Base-by-base conservation (phyloP, 1,140 invertebrate genomes). In the Achroia grisella region DNA sequence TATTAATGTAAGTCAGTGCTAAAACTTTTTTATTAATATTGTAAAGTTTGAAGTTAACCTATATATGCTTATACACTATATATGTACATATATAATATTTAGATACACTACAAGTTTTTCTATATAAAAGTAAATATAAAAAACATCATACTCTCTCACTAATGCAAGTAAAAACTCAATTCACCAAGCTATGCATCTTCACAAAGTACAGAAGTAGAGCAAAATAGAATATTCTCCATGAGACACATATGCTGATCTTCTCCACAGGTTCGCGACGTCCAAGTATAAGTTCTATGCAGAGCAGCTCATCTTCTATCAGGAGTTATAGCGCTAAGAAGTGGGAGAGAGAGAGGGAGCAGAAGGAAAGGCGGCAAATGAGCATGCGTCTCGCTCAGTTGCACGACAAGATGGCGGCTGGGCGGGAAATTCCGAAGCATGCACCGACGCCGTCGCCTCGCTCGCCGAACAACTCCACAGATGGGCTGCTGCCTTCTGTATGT, bases 281-380 rank as follows among this genome's bases (percentile, higher is more conserved):
- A 80, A 94, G 92, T 88, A 83, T 93, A 86, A 91, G 91, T 48
- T 94, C 93, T 43, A 87, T 94, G 52, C 93, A 94, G 71, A 94
- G 93, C 86, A 92, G 90, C 56, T 90, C 90, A 44, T 93, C 91
- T 29, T 95, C 93, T 27, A 90, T 93, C 39, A 89, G 91, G 61
- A 94, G 92, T 78, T 95, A 93, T 79, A 93, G 93, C 65, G 89
- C 91, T 45, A 88, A 90, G 65, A 87, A 91, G 31, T 92, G 93
- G 71, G 93, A 95, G 63, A 89, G 90, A 54, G 93, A 95, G 62
- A 82, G 91, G 17, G 92, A 92, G 62, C 91, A 93, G 53, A 93
- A 93, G 62, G 92, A 94, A 54, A 86, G 92, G 32, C 87, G 91
- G 48, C 91, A 91, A 62, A 89, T 93, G 86, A 91, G 93, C 69